Base-by-base conservation (phyloP, 2,113 vertebrate species). In the Dasyornis broadbenti region DNA sequence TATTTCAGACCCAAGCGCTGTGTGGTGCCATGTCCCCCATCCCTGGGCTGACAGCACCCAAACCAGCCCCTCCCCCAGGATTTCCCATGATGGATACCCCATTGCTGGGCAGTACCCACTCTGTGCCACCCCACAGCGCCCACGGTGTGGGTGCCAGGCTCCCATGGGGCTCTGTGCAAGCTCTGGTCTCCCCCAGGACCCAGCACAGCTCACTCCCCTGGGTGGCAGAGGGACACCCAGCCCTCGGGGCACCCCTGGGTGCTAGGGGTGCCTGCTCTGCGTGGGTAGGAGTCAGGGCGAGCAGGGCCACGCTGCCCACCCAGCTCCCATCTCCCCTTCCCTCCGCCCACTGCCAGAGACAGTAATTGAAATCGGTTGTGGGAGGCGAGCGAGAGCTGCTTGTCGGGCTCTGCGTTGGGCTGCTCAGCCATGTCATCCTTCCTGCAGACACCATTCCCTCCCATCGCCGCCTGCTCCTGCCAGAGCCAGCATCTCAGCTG, bases 361-460 rank as follows among this genome's bases (percentile, higher is more conserved):
- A 53, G 65, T 63, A 90, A 94, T 61, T 90, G 84, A 86, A 93
- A 94, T 86, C 68, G 35, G 86, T 91, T 89, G 94, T 9, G 5
- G 82, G 95, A 90, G 89, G 86, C 11, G 23, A 84, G 79, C 4
- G 59, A 90, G 92, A 95, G 66, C 85, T 40, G 90, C 85, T 86
- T 8, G 82, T 82, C 31, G 70, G 82, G 92, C 95, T 97, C 89
- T 1, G 47, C 56, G 65, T 79, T 87, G 93, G 96, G 97, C 97
- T 97, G 97, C 97, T 97, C 94, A 94, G 96, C 96, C 92, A 85
- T 86, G 96, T 93, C 95, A 90, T 71, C 92, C 85, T 97, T 96
- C 97, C 96, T 35, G 60, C 94, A 90, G 94, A 92, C 97, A 93
- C 95, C 93, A 59, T 91, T 92, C 95, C 95, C 93, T 75, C 93